These are phyloP conservation scores for Drosophila ficusphila DNA, from an alignment of 1,140 invertebrate species.

Conservation along the genomic window DNA sequence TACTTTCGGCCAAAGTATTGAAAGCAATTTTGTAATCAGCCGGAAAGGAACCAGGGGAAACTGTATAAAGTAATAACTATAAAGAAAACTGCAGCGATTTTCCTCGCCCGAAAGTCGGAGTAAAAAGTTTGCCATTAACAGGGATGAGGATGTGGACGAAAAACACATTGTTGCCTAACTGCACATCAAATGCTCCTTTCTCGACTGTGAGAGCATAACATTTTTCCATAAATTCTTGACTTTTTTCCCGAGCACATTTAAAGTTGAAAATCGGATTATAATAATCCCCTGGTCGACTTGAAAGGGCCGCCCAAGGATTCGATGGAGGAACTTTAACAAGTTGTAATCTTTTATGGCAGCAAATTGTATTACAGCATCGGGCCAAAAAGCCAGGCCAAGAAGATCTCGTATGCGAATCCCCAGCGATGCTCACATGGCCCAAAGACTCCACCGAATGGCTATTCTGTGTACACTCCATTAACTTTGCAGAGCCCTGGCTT, in stretches of 20 bases:
- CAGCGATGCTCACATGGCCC: slow-evolving; percentile 19
- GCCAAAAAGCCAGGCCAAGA: background rate
- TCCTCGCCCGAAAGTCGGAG: slow-evolving; percentile 16
- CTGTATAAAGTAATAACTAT: slow-evolving; percentile 79
- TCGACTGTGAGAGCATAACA: slow-evolving; percentile 7
- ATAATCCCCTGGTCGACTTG: slow-evolving; percentile 63
- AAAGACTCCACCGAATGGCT: slow-evolving; percentile 1
- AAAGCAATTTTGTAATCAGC: slow-evolving; percentile 79
- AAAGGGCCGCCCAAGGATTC: slow-evolving; percentile 8
- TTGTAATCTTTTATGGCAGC: slow-evolving; percentile 63
- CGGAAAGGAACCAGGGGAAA: slow-evolving; percentile 47
- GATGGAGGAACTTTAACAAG: slow-evolving; percentile 51
- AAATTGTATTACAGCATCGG: slow-evolving; percentile 53
- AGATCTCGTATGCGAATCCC: slow-evolving; percentile 18
- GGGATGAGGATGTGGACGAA: slow-evolving; percentile 21
- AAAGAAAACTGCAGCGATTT: slow-evolving; percentile 74
- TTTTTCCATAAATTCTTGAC: slow-evolving; percentile 42
- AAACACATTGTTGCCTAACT: slow-evolving; percentile 50
- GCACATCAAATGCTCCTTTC: slow-evolving; percentile 43
- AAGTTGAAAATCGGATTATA: slow-evolving; percentile 75
- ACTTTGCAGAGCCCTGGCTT: slow-evolving; percentile 33
- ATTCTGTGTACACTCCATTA: slow-evolving; percentile 41
- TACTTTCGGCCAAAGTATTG: slow-evolving; percentile 60
- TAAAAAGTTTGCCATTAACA: slow-evolving; percentile 56
- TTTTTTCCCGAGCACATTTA: slow-evolving; percentile 30